phyloP scores from a whole-genome alignment of 2,113 vertebrate species.

The Pedionomus torquatus region DNA sequence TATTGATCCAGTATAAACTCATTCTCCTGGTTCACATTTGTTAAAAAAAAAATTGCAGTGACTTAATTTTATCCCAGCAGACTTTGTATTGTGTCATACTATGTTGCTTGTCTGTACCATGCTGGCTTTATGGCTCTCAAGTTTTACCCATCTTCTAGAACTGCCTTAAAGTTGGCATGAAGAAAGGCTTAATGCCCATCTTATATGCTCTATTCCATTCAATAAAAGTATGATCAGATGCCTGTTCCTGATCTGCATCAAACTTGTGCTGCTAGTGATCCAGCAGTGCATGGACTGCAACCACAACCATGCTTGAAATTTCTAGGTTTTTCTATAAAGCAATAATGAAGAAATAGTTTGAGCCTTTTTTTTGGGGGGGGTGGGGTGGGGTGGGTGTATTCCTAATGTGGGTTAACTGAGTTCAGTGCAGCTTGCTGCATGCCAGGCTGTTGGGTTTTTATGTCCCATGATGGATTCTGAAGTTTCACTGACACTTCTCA shows the following conservation, averaged over 20 bases:
- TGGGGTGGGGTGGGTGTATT: too few relatives aligned
- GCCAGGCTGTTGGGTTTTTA: background rate
- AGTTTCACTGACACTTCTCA: background rate
- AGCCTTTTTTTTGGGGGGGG: background rate
- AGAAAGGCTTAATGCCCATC: background rate
- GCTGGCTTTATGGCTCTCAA: background rate
- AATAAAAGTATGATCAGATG: background rate
- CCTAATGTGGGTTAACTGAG: background rate
- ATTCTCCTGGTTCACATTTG: background rate
- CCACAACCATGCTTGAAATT: background rate
- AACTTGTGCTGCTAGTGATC: background rate
- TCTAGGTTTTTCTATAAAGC: background rate
- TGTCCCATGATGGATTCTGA: background rate
- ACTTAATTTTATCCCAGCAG: background rate
- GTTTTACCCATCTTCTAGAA: background rate
- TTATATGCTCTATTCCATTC: background rate
- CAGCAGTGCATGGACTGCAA: fast-evolving
- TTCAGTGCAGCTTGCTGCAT: background rate
- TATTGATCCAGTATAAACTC: background rate
- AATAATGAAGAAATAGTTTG: background rate
- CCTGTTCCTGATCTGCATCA: background rate
- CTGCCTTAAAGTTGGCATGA: background rate
- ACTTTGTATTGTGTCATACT: background rate
- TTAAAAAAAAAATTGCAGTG: background rate
- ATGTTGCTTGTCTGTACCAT: background rate